A percentile compares a stretch with the other conserved stretches of the same genome.
These are phyloP conservation scores for Drosophila kikkawai DNA, from an alignment of 1,140 invertebrate species.

Conservation along the genomic window DNA sequence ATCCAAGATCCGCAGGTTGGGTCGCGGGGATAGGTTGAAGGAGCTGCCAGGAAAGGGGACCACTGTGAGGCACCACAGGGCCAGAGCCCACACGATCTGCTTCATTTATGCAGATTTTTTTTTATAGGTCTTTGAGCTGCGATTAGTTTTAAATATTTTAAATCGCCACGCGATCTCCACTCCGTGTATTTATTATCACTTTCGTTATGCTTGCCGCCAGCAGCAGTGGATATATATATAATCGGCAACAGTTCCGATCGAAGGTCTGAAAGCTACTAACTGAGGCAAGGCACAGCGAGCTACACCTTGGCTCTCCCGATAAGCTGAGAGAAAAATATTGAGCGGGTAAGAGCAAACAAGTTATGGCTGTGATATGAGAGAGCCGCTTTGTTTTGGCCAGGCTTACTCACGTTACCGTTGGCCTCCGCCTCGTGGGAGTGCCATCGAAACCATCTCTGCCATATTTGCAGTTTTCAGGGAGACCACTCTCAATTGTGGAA, in stretches of 20 bases:
- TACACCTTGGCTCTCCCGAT: conserved; percentile 4
- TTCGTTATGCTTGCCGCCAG: conserved; percentile 10
- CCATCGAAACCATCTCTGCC: conserved; percentile 21
- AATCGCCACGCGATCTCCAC: conserved; percentile 25
- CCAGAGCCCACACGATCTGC: conserved; percentile 2
- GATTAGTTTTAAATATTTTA: conserved; percentile 5
- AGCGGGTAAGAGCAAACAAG: conserved; percentile 5
- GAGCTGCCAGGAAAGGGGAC: conserved; percentile 5
- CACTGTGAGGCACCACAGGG: conserved; percentile 12
- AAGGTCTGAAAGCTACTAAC: conserved; percentile 18
- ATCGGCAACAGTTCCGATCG: conserved; percentile 19
- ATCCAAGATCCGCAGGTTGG: conserved; percentile 72
- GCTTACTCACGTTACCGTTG: conserved; percentile 45
- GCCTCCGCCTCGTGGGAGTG: conserved; percentile 24
- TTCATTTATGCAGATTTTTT: conserved; percentile 24
- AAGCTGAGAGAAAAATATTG: neutral
- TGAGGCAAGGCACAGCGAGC: neutral
- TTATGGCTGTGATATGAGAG: conserved; percentile 6
- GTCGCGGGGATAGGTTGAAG: conserved; percentile 81
- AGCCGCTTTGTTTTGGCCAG: conserved; percentile 25
- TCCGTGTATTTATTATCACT: conserved; percentile 38
- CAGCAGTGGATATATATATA: neutral
- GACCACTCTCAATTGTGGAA: conserved; percentile 1
- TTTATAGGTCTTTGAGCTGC: neutral
- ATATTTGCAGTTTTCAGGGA: conserved; percentile 16